phyloP scores from a whole-genome alignment of 1,140 invertebrate species.

The Scaptomyza graminum region DNA sequence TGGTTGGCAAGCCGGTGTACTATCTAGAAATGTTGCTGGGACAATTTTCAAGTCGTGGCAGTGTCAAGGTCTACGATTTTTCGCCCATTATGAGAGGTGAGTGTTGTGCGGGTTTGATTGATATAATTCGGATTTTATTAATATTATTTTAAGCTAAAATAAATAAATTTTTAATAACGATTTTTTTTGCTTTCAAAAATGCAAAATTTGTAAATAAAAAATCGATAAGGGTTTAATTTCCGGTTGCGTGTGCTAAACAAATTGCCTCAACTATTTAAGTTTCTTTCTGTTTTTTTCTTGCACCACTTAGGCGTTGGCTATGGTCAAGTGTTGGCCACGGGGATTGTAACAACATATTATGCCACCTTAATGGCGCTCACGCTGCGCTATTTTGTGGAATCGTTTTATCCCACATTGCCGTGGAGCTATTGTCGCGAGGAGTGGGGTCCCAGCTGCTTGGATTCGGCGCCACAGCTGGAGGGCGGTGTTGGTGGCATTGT shows the following conservation, averaged over 20 bases:
- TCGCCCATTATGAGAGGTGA: conserved; percentile 88
- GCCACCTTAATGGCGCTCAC: conserved; percentile 91
- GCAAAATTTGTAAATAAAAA: not conserved
- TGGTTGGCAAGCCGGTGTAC: conserved; percentile 95
- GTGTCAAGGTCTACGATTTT: conserved; percentile 87
- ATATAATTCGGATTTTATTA: too few species aligned
- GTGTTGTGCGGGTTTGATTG: too few species aligned
- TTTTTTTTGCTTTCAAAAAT: not conserved
- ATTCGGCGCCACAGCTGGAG: conserved; percentile 46
- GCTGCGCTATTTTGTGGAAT: conserved; percentile 88
- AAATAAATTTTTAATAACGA: too few species aligned
- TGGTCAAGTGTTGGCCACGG: conserved; percentile 89
- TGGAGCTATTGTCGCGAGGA: conserved; percentile 86
- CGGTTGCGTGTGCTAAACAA: not conserved
- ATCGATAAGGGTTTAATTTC: not conserved
- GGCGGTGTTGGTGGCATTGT: conserved; percentile 8
- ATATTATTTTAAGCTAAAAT: too few species aligned
- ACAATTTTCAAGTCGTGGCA: conserved; percentile 90
- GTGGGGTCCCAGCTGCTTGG: conserved; percentile 84
- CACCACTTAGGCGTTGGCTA: conserved; percentile 88
- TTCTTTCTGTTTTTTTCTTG: not conserved
- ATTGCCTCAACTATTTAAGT: not conserved
- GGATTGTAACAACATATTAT: conserved; percentile 90
- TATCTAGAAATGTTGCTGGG: conserved; percentile 93
- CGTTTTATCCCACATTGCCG: conserved; percentile 86